Base-by-base conservation (phyloP, 2,797 vertebrate genomes). In the Pogonophryne albipinna region DNA sequence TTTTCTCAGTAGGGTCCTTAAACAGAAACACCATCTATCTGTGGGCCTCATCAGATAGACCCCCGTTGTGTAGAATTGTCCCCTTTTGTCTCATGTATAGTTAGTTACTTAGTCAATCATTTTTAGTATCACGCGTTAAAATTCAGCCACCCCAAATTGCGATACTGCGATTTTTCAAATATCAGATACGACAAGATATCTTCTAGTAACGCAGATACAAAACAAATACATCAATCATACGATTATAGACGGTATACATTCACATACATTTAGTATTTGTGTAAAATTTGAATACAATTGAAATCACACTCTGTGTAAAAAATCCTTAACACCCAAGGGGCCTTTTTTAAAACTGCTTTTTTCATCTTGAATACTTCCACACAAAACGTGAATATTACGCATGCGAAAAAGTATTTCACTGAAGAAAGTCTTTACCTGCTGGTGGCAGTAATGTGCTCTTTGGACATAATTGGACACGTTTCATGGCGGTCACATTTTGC, bases 1-100 rank as follows among this genome's bases (percentile, higher is more conserved):
- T 88, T 90, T 88, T 86, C 82, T 82, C 62, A 82, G 46, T 53
- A 50, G 73, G 85, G 68, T 63, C 74, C 80, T 69, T 73, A 23
- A 84, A 80, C 71, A 82, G 71, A 78, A 87, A 79, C 73, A 60
- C 47, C 41, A 66, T 83, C 71, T 49, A 76, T 80, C 51, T 68
- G 72, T 76, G 73, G 71, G 50, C 66, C 80, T 78, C 73, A 81
- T 70, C 77, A 76, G 57, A 83, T 60, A 47, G 41, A 50, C 19
- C 66, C 53, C 61, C 45, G 64, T 73, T 23, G n/a, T 76, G 70
- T 34, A 55, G 23, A 55, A 15, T 60, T 27, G 42, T 46, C 9
- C 58, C 12, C 38, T 19, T 8, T 50, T 16, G 45, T 55, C 46
- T 74, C 71, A 68, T 53, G 50, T 7, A 4, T 0, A 57, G 23